Evolutionary conservation across 2,797 vertebrate genomes (phyloP).

Genomic region (Rhabdophis nuchalis): DNA sequence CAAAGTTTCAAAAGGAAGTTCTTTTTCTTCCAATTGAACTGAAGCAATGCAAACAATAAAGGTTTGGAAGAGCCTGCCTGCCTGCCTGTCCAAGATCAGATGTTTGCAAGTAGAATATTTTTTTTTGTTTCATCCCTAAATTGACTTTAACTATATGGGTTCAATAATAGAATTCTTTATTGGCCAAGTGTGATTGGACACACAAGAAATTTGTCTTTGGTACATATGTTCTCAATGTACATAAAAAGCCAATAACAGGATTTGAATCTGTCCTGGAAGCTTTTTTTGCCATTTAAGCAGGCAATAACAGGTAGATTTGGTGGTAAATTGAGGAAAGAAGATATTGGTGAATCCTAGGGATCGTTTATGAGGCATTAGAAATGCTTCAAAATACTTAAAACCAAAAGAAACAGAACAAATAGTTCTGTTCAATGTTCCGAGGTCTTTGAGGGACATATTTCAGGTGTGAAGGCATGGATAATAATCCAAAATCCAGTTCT

Average conservation of each 20-base stretch:
- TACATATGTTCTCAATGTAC: too few species aligned
- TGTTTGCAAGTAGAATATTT: not conserved
- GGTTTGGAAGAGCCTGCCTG: not conserved
- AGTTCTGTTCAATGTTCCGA: too few species aligned
- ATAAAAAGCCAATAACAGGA: not conserved
- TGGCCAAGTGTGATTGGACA: too few species aligned
- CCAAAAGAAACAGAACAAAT: not conserved
- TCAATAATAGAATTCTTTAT: too few species aligned
- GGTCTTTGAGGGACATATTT: not conserved
- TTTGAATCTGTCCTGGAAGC: not conserved
- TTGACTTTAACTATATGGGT: not conserved
- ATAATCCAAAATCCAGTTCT: not conserved
- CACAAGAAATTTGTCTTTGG: too few species aligned
- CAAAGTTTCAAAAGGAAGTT: not conserved
- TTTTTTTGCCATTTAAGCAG: not conserved
- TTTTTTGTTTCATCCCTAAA: not conserved
- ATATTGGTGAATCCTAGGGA: not conserved
- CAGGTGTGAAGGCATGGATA: not conserved
- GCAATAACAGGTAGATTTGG: not conserved
- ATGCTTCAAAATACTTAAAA: not conserved
- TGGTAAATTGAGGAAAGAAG: not conserved
- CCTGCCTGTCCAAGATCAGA: not conserved
- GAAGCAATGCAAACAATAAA: not conserved
- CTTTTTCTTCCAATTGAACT: not conserved
- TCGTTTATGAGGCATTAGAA: not conserved